A percentile compares a stretch with the other conserved stretches of the same genome.
These are phyloP conservation scores for Thinocorus orbignyianus DNA, from an alignment of 2,113 vertebrate genomes.

Conservation along the genomic window DNA sequence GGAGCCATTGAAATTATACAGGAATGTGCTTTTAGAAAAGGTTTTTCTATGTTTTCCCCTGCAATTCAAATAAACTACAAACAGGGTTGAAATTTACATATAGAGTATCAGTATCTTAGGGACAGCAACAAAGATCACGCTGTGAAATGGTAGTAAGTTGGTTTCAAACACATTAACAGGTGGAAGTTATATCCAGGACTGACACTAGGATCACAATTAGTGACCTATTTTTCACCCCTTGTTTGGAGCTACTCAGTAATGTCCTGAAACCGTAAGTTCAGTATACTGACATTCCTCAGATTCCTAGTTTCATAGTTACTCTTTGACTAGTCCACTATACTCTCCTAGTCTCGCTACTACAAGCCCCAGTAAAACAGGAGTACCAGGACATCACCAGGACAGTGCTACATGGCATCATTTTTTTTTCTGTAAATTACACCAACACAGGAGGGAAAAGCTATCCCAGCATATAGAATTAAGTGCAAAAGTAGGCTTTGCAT, in stretches of 20 bases:
- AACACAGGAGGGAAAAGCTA: not conserved
- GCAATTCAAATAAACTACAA: not conserved
- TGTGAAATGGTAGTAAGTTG: not conserved
- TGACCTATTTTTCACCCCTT: not conserved
- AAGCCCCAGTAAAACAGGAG: not conserved
- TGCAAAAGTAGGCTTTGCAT: not conserved
- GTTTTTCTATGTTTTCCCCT: rapidly evolving
- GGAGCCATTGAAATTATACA: not conserved
- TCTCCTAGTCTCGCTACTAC: not conserved
- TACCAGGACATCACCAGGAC: not conserved
- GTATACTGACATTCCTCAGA: not conserved
- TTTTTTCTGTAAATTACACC: not conserved
- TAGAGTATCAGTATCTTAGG: not conserved
- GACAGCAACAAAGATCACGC: not conserved
- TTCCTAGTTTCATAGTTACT: not conserved
- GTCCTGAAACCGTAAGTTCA: not conserved
- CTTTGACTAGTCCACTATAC: not conserved
- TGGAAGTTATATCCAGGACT: not conserved
- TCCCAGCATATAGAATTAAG: not conserved
- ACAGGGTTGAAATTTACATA: not conserved
- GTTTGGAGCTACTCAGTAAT: not conserved
- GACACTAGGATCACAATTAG: not conserved
- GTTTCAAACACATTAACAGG: not conserved
- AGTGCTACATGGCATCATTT: not conserved
- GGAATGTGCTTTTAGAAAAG: not conserved